Evolutionary conservation across 2,113 vertebrate genomes (phyloP).

Genomic region (Chionis minor): DNA sequence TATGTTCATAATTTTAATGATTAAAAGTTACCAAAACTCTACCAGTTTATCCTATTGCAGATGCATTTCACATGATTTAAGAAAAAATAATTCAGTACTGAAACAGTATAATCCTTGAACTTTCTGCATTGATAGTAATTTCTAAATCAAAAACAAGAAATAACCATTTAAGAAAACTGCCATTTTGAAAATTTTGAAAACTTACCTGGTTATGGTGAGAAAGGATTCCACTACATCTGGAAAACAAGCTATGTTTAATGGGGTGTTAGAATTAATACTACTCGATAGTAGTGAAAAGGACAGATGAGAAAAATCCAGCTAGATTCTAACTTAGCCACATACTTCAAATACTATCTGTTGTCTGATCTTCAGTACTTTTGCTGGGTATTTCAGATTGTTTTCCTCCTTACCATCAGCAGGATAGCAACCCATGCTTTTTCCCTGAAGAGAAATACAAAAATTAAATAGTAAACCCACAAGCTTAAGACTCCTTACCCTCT

Average conservation of each 20-base stretch:
- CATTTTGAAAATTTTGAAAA: neutral
- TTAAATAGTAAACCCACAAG: constrained; percentile 52
- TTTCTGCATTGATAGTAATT: neutral
- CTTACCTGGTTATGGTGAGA: constrained; percentile 11
- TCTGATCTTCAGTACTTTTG: neutral
- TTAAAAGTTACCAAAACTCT: neutral
- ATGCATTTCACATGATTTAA: neutral
- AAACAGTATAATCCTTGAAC: neutral
- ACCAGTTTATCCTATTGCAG: neutral
- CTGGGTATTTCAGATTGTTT: neutral
- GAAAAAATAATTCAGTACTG: neutral
- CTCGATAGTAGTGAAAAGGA: neutral
- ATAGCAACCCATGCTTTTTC: neutral
- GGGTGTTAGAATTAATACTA: neutral
- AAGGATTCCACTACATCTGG: neutral
- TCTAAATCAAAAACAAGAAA: neutral
- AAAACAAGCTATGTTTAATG: neutral
- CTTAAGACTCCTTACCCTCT: constrained; percentile 70
- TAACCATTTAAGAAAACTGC: neutral
- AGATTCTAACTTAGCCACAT: neutral
- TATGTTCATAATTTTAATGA: neutral
- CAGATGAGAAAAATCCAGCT: neutral
- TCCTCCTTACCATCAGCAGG: neutral
- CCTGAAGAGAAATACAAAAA: constrained; percentile 31
- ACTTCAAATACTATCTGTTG: neutral